Conservation (phyloP, 2,888 invertebrate genomes). For the Hypercompe scribonia region DNA sequence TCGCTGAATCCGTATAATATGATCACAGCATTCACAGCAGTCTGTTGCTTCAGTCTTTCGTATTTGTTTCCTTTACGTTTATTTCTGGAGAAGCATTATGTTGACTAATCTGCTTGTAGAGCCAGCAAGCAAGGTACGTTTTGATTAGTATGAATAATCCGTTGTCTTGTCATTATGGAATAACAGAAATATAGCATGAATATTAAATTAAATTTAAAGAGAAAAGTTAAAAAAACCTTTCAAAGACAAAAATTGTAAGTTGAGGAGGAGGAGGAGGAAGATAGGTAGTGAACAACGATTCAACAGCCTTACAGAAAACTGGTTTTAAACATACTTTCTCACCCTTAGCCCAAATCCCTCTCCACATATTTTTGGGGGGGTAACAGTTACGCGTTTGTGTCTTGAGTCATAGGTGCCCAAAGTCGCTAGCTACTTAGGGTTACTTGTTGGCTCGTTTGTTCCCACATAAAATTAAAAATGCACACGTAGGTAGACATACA, state of each 20-base stretch:
- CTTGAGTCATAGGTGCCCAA: too few species aligned
- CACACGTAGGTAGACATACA: neutral
- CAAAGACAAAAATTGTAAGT: too few species aligned
- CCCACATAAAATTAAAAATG: neutral
- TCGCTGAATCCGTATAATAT: neutral
- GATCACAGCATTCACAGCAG: neutral
- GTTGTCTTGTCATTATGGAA: neutral
- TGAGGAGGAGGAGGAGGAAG: too few species aligned
- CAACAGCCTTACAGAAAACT: too few species aligned
- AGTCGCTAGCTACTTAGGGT: too few species aligned
- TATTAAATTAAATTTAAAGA: neutral
- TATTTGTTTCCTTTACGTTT: neutral
- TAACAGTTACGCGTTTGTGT: too few species aligned
- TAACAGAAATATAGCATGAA: neutral
- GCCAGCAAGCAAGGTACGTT: neutral
- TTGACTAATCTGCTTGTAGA: conserved; percentile 9
- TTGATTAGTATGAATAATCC: neutral
- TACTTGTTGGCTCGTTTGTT: neutral
- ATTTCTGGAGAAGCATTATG: conserved; percentile 1
- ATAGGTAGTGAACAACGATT: too few species aligned
- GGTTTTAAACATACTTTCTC: too few species aligned
- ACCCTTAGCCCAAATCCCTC: too few species aligned
- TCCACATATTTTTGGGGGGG: too few species aligned
- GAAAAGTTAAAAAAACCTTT: too few species aligned
- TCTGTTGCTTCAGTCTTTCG: neutral